Evolutionary conservation across 2,888 invertebrate species (phyloP).

Genomic region (Rugalucina vietnamica): DNA sequence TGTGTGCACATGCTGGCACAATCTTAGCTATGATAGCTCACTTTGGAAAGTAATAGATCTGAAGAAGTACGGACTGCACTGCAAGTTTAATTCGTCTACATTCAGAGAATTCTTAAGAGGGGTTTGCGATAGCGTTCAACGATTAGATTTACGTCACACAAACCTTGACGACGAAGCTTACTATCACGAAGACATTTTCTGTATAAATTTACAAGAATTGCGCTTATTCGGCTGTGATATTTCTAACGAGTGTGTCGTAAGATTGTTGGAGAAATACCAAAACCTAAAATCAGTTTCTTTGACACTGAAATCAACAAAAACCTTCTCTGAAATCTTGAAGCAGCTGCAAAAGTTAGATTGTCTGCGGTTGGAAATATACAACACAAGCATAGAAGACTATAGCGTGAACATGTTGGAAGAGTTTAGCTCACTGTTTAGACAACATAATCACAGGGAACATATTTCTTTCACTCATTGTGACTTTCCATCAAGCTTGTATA

Average conservation of each 20-base stretch:
- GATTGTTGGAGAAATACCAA: background rate
- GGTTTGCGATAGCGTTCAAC: slow-evolving; percentile 55
- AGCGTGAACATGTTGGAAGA: background rate
- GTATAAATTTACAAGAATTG: slow-evolving; percentile 55
- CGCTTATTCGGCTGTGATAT: slow-evolving; percentile 16
- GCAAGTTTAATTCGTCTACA: slow-evolving; percentile 38
- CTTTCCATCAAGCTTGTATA: background rate
- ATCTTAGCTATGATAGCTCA: slow-evolving; percentile 51
- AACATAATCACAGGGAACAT: background rate
- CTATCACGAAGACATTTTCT: slow-evolving; percentile 51
- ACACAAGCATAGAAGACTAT: background rate
- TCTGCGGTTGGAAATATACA: background rate
- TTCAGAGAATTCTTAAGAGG: slow-evolving; percentile 49
- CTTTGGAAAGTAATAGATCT: slow-evolving; percentile 60
- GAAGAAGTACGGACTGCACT: slow-evolving; percentile 22
- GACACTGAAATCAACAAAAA: background rate
- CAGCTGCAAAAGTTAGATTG: background rate
- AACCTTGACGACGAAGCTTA: slow-evolving; percentile 41
- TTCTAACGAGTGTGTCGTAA: background rate
- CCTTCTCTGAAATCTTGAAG: background rate
- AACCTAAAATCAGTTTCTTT: background rate
- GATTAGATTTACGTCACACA: slow-evolving; percentile 45
- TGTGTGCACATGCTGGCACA: slow-evolving; percentile 62
- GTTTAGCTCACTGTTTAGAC: background rate
- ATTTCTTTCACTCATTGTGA: background rate